phyloP scores from a whole-genome alignment of 2,113 vertebrate genomes.

The Grammomys dolichurus region DNA sequence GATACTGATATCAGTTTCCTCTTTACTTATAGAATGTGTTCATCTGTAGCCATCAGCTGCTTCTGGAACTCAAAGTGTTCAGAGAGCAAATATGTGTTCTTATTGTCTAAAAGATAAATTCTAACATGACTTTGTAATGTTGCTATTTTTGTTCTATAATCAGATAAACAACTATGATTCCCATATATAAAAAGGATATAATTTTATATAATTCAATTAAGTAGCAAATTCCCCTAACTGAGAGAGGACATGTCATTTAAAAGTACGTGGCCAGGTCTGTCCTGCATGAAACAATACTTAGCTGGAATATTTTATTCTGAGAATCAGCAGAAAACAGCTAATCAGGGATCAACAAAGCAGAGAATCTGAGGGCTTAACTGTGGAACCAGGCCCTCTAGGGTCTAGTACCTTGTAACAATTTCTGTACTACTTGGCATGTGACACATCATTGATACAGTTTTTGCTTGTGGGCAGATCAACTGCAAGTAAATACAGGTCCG shows the following conservation, averaged over 20 bases:
- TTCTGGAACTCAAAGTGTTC: not conserved
- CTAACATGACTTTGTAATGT: not conserved
- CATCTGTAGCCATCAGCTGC: not conserved
- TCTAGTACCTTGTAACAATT: not conserved
- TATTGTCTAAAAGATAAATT: not conserved
- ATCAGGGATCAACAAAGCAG: not conserved
- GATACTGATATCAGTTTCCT: not conserved
- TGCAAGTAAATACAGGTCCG: not conserved
- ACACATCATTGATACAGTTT: not conserved
- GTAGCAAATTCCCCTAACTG: not conserved
- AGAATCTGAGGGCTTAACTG: not conserved
- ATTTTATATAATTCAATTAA: not conserved
- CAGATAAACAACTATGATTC: not conserved
- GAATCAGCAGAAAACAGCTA: not conserved
- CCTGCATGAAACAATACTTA: not conserved
- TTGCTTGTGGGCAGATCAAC: not conserved
- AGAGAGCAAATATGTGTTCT: not conserved
- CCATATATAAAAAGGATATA: not conserved
- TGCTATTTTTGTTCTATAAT: not conserved
- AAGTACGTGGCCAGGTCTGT: not conserved
- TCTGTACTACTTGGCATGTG: not conserved
- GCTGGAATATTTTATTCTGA: not conserved
- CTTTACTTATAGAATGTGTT: not conserved
- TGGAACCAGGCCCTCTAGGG: not conserved
- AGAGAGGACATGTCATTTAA: not conserved